Base-by-base conservation (phyloP, 2,797 vertebrate species). In the Microctenopoma steveboyesi region DNA sequence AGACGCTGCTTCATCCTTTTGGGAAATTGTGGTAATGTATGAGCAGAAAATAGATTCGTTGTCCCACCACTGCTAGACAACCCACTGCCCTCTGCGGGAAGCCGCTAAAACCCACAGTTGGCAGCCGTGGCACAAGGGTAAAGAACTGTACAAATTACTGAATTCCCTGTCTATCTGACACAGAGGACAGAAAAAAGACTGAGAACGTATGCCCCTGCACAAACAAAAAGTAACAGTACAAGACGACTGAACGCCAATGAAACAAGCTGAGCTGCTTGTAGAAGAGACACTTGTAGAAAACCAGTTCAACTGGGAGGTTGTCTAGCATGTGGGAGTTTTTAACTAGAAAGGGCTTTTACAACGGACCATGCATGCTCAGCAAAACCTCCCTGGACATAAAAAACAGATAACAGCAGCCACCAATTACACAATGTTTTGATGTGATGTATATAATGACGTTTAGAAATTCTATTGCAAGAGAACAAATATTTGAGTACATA, bases 21-120 rank as follows among this genome's bases (percentile, higher is more conserved):
- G 79, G 83, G 80, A 83, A 58, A 70, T 18, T n/a, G 69, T 6
- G 40, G 61, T 64, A 50, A 66, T 62, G 69, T 72, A 58, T 12
- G 71, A 57, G 75, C 5, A 56, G 78, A 84, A 81, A 90, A 86
- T 72, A 80, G 78, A 78, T 51, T 51, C 79, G 69, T 66, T 88
- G 67, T 82, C 46, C 51, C 4, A 2, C 51, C 28, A 69, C 39
- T 45, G 65, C 33, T 50, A 60, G 50, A 67, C 69, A 37, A 55
- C 53, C n/a, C 46, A 15, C 39, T 13, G 27, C 8, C 43, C n/a
- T 35, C 28, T 39, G 47, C 74, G 35, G 51, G 49, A 15, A 55
- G 35, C 58, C 22, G 43, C 43, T 56, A 40, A 57, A 50, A 35
- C 33, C 40, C 35, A 25, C 40, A 58, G 43, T 10, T 28, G 39